Base-by-base conservation (phyloP, 2,888 invertebrate genomes). In the Nymphalis polychloros region DNA sequence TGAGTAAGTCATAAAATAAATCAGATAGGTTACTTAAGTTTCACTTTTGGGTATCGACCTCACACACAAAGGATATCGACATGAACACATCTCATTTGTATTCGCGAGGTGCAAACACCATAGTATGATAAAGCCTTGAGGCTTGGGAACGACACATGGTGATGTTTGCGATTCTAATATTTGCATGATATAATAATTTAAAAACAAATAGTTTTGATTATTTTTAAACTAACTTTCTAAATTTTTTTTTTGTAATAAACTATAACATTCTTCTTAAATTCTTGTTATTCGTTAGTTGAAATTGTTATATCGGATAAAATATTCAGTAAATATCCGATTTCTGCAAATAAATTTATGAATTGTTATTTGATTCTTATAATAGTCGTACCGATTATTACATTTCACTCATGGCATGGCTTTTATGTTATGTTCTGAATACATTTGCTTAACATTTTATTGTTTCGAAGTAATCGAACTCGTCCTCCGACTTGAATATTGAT, bases 31-130 rank as follows among this genome's bases (percentile, higher is more conserved):
- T 61, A 71, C 73, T 72, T 73, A 81, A 79, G 79, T 84, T 87
- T 87, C 81, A 80, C 87, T 88, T 85, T 87, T 83, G 85, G 84
- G 72, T 81, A 81, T 76, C 81, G 84, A 85, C 85, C 86, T 85
- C 79, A 79, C 77, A 62, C 73, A 68, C 72, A 69, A 74, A 84
- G 85, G 81, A 84, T 84, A 84, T 80, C 74, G 83, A 84, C 82
- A 79, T 78, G 76, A 70, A 67, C 70, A 67, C 72, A 68, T 60
- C 59, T 49, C 50, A 60, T 72, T 67, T 61, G 61, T 69, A 69
- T 69, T 69, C 68, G 47, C 35, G 46, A 10, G 47, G 49, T 57
- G 55, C 13, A 20, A 19, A 41, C 48, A 20, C 61, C 55, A 57
- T 62, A 67, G 57, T 35, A 19, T 27, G 35, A 57, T 57, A 41